These are phyloP conservation scores for Scatophagus argus DNA, from an alignment of 2,113 vertebrate species.

Conservation along the genomic window DNA sequence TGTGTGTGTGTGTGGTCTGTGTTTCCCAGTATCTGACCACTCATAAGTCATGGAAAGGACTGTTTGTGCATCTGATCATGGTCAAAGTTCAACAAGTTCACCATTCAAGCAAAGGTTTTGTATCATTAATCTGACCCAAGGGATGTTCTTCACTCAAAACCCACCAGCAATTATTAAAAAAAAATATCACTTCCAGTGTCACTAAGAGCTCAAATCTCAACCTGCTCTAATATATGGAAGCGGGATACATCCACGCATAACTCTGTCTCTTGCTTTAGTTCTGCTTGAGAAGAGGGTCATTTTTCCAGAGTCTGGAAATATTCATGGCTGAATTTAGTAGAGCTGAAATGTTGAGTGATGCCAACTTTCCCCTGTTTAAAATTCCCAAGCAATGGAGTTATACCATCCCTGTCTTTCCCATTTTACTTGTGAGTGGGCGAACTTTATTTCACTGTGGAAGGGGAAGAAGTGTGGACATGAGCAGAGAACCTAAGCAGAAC, in stretches of 20 bases:
- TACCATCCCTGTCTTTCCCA: conserved; percentile 80
- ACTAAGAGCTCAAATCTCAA: conserved; percentile 40
- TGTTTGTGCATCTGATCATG: conserved; percentile 69
- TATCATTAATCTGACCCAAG: neutral
- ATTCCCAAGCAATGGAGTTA: conserved; percentile 84
- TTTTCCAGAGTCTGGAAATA: conserved; percentile 83
- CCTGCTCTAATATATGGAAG: conserved; percentile 56
- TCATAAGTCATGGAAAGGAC: conserved; percentile 72
- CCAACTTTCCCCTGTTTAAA: conserved; percentile 87
- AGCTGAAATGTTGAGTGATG: conserved; percentile 68
- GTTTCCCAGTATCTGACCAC: conserved; percentile 67
- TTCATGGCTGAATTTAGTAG: conserved; percentile 78
- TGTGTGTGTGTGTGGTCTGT: conserved; percentile 44
- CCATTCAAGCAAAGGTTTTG: conserved; percentile 12
- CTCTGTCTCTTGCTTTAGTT: conserved; percentile 59
- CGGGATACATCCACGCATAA: conserved; percentile 49
- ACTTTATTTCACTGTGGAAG: conserved; percentile 63
- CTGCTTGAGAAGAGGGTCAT: conserved; percentile 62
- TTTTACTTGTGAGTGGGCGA: conserved; percentile 73
- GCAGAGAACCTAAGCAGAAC: conserved; percentile 2
- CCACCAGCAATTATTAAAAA: neutral
- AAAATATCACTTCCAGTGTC: conserved; percentile 27
- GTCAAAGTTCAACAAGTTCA: conserved; percentile 73
- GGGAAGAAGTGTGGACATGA: conserved; percentile 40
- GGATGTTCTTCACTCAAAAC: conserved; percentile 25